Percentiles rank a stretch among this genome's conserved stretches.
Evolutionary conservation across 2,797 vertebrate species (phyloP).

Genomic region (Phyllotis vaccarum): DNA sequence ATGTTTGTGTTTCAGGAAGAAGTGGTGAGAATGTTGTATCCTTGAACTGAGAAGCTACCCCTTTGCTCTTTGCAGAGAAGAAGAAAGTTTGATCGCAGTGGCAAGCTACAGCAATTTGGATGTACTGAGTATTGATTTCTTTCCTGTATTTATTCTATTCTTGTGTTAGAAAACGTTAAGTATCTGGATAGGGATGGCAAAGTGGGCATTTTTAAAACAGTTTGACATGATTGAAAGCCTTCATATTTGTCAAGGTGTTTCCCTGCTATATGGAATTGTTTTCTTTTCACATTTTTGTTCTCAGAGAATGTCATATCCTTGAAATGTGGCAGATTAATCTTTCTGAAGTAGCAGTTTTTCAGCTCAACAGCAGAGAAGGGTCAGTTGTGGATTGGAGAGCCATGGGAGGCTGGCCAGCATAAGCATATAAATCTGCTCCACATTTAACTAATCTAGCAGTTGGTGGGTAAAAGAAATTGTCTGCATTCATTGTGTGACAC

Average conservation of each 20-base stretch:
- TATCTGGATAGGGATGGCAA: slow-evolving; percentile 76
- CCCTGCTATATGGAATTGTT: slow-evolving; percentile 61
- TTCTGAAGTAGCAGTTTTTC: slow-evolving; percentile 67
- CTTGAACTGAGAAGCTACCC: slow-evolving; percentile 81
- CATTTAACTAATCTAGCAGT: slow-evolving; percentile 56
- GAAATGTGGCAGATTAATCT: slow-evolving; percentile 75
- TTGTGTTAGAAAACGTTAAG: slow-evolving; percentile 77
- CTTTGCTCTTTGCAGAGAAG: slow-evolving; percentile 75
- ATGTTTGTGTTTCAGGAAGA: slow-evolving; percentile 75
- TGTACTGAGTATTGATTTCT: slow-evolving; percentile 79
- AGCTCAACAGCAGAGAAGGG: slow-evolving; percentile 50
- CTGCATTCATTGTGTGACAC: slow-evolving; percentile 3
- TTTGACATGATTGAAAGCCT: slow-evolving; percentile 80
- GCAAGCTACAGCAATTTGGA: slow-evolving; percentile 73
- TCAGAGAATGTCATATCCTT: slow-evolving; percentile 76
- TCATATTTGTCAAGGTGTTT: slow-evolving; percentile 82
- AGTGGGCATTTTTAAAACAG: slow-evolving; percentile 77
- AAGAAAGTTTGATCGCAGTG: slow-evolving; percentile 77
- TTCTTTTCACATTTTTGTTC: slow-evolving; percentile 75
- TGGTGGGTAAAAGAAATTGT: slow-evolving; percentile 12
- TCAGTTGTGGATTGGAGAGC: slow-evolving; percentile 6
- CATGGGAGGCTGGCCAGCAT: neutral
- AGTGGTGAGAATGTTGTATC: slow-evolving; percentile 76
- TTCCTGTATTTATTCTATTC: slow-evolving; percentile 77
- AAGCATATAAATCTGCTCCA: neutral